A percentile compares a stretch with the other conserved stretches of the same genome.
Evolutionary conservation across 2,113 vertebrate species (phyloP).

Genomic region (Vidua chalybeata): DNA sequence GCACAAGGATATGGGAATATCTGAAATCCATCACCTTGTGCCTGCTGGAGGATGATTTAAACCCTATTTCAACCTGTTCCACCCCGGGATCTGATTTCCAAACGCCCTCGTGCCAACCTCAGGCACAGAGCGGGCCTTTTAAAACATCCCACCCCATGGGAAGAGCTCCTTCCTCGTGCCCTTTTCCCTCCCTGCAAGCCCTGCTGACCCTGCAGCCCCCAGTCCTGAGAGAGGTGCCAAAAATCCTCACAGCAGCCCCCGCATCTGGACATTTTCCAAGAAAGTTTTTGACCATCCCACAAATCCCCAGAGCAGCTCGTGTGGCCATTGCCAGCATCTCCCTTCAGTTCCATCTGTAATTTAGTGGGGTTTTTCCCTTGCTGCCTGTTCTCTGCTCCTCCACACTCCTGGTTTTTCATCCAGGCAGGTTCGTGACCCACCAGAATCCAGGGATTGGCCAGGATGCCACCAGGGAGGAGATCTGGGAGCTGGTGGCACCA

Average conservation of each 20-base stretch:
- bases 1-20: not conserved
- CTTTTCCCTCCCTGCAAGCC: not conserved
- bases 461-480: too few species aligned
- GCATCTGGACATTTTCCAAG: not conserved
- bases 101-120: not conserved
- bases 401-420: not conserved
- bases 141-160: fast-evolving
- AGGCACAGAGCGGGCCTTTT: not conserved
- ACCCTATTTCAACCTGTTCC: not conserved
- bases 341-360: not conserved
- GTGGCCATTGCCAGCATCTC: not conserved
- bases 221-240: fast-evolving
- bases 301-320: not conserved
- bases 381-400: not conserved
- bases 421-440: too few species aligned
- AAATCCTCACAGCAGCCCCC: not conserved
- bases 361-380: not conserved
- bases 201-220: not conserved
- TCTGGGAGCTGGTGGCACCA: too few species aligned
- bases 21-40: not conserved
- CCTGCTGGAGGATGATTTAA: not conserved
- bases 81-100: not conserved
- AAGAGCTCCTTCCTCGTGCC: not conserved
- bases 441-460: too few species aligned
- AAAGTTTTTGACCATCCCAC: not conserved